Evolutionary conservation across 2,113 vertebrate species (phyloP).

Genomic region (Poecilia latipinna): DNA sequence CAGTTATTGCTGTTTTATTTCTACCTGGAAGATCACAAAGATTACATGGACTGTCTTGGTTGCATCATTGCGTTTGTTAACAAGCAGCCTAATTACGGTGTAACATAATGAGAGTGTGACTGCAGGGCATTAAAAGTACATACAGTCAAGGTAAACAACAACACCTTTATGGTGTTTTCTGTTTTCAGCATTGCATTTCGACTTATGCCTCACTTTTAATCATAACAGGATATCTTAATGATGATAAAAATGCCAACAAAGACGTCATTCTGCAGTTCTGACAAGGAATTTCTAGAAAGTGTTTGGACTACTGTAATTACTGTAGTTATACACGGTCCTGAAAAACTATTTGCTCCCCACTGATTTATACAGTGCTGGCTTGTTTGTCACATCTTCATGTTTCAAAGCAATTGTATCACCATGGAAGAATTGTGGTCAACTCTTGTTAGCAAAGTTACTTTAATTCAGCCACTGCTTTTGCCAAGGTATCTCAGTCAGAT

Average conservation of each 20-base stretch:
- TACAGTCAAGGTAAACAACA: slow-evolving; percentile 2
- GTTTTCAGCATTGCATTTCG: neutral
- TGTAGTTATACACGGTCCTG: too few relatives aligned
- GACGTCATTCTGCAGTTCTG: neutral
- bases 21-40: slow-evolving; percentile 25
- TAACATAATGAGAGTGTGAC: slow-evolving; percentile 13
- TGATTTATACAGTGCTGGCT: too few relatives aligned
- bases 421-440: too few relatives aligned
- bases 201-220: neutral
- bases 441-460: too few relatives aligned
- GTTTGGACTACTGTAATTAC: neutral
- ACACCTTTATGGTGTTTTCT: neutral
- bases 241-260: neutral
- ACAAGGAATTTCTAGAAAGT: neutral
- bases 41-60: slow-evolving; percentile 21
- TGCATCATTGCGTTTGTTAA: slow-evolving; percentile 46
- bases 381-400: too few relatives aligned
- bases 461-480: too few relatives aligned
- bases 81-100: slow-evolving; percentile 1
- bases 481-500: too few relatives aligned
- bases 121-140: slow-evolving; percentile 1
- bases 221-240: neutral
- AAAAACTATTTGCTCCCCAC: too few relatives aligned
- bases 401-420: too few relatives aligned
- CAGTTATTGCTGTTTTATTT: slow-evolving; percentile 22